Evolutionary conservation across 64 coral and sea anemone genomes (phyloP), one percentile per base, ranked within the genome.

Genomic region (Montipora foliosa): DNA sequence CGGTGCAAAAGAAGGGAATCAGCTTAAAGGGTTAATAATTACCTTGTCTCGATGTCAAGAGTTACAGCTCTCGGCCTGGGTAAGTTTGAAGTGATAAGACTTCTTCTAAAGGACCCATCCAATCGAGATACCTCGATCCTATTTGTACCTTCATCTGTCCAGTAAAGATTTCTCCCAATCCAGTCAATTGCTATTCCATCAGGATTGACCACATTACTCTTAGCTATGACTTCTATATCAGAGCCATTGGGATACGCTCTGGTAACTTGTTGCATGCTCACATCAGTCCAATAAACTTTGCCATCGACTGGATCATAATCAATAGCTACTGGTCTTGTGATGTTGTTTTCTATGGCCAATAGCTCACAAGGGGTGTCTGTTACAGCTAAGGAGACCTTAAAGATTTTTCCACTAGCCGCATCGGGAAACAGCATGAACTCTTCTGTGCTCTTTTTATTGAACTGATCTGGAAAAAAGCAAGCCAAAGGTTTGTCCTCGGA

Each of bases 261-360:
- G 4, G 75, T 87, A 8, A 96, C 76, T 29, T 87, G 79, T 47
- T 89, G 75, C 11, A 79, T 59, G 20, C 88, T 76, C 19, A 77
- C 69, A 64, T 96, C 95, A 47, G 90, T 93, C 95, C 95, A 96
- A n/a, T 96, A 96, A 20, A 96, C 55, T 64, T 77, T 80, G 20
- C 44, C 76, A 10, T 89, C 90, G 16, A 96, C 66, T 5, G 95
- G 84, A 84, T 89, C 90, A 57, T 75, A 94, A 29, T 94, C 93
- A 22, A 94, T 87, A 44, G 87, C 93, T 74, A 94, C 70, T 4
- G 93, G 87, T 83, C 79, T 89, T 5, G 81, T 67, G 24, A 84
- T 68, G 58, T 84, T 84, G 62, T 14, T 67, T 67, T 4, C 10
- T 67, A 67, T 67, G 62, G 62, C 12, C 62, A 67, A 17, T 4